A percentile compares a stretch with the other conserved stretches of the same genome.
phyloP scores from a whole-genome alignment of 2,797 vertebrate genomes.

The Cynopterus sphinx region DNA sequence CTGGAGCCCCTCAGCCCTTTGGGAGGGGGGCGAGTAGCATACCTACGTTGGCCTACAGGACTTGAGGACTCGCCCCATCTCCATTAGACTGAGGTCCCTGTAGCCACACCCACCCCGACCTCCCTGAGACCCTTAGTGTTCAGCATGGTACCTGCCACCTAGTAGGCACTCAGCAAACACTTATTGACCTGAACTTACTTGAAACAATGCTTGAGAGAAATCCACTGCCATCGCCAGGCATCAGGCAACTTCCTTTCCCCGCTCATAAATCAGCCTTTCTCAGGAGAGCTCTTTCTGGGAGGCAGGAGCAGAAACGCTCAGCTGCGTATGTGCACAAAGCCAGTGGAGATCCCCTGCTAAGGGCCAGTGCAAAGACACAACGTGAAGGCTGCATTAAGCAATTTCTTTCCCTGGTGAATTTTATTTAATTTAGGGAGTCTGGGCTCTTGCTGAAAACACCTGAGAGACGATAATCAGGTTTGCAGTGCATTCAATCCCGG shows the following conservation, averaged over 20 bases:
- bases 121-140: background rate
- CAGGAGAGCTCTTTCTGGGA: background rate
- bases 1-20: accelerated
- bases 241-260: background rate
- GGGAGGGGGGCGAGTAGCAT: too few species aligned
- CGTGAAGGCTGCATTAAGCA: background rate
- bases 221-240: background rate
- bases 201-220: background rate
- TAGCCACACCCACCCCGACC: background rate
- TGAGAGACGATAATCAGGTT: background rate
- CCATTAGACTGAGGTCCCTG: background rate
- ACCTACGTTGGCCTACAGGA: background rate
- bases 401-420: background rate
- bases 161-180: background rate
- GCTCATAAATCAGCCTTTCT: background rate
- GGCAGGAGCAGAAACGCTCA: background rate
- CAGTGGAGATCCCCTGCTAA: background rate
- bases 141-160: background rate
- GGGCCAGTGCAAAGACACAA: background rate
- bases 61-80: background rate
- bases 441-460: background rate
- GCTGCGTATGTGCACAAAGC: background rate
- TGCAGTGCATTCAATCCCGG: too few species aligned
- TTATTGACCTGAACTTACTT: background rate
- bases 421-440: background rate